Evolutionary conservation across 2,113 vertebrate species (phyloP).

Genomic region (Otocyon megalotis): DNA sequence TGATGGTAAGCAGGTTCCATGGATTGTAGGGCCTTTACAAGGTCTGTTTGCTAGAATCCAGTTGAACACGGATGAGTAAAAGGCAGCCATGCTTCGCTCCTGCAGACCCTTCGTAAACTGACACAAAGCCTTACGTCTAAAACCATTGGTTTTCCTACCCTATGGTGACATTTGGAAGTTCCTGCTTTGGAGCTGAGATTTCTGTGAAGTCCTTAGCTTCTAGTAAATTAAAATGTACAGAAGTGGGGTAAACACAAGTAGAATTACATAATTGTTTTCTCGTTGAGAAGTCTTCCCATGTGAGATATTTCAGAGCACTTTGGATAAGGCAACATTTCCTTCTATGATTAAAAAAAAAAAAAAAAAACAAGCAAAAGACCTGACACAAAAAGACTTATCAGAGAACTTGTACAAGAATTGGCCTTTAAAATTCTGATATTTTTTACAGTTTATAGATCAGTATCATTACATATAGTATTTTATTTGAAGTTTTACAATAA

Average conservation of each 20-base stretch:
- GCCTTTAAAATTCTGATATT: conserved; percentile 55
- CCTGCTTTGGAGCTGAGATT: background rate
- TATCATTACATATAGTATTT: background rate
- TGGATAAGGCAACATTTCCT: background rate
- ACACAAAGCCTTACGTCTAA: background rate
- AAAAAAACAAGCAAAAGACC: background rate
- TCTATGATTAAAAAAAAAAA: background rate
- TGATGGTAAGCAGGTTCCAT: background rate
- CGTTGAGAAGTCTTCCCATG: conserved; percentile 56
- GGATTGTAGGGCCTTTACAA: background rate
- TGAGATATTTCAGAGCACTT: conserved; percentile 37
- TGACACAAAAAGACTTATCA: background rate
- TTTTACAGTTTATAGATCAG: conserved; percentile 23
- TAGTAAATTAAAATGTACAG: background rate
- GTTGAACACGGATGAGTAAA: background rate
- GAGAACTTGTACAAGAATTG: conserved; percentile 51
- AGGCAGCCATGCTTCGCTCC: background rate
- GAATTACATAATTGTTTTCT: conserved; percentile 64
- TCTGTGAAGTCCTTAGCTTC: conserved; percentile 13
- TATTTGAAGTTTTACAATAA: conserved; percentile 62
- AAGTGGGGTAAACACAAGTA: background rate
- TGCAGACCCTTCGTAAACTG: background rate
- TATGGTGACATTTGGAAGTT: background rate
- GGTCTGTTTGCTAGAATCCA: background rate
- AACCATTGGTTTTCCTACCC: conserved; percentile 36